Base-by-base conservation (phyloP, 2,113 vertebrate genomes). In the Hemibagrus wyckioides region DNA sequence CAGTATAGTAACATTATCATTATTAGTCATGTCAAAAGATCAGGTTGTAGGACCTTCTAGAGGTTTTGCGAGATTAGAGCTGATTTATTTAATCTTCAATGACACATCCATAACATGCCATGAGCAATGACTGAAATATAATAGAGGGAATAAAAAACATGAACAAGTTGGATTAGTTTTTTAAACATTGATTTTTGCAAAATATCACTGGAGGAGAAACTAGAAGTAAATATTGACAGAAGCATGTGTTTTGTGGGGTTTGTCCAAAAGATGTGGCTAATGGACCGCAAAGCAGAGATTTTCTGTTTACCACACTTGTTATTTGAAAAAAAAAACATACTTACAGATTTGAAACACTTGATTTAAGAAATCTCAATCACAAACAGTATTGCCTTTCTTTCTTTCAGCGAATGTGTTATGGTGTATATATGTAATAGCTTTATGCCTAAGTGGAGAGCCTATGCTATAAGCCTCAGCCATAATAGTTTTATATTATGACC, bases 171-270 rank as follows among this genome's bases (percentile, higher is more conserved):
- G 8, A 71, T 71, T 9, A 36, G 30, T 33, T 67, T 36, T 30
- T 39, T 1, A 50, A 76, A 17, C 1, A 50, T 41, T 44, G 41
- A 14, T 30, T 77, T 30, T 77, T n/a, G n/a, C 2, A 19, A 52
- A 77, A 50, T 52, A 25, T 13, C 13, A 30, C 28, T 52, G 28
- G 0, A 30, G 48, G n/a, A 54, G 50, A 54, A 79, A 52, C n/a
- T 79, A 54, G 76, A 33, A 33, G 50, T 21, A 79, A 54, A 76
- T 50, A 44, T 79, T 79, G 50, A 79, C n/a, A 79, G 15, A n/a
- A 33, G 6, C n/a, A 54, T 54, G 30, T 1, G 9, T 79, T 77
- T 54, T 54, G n/a, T 54, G 76, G 7, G n/a, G 50, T 21, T 79
- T 54, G 7, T 50, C n/a, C 44, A 50, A 50, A 50, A 4, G 73